Base-by-base conservation (phyloP, 2,113 vertebrate genomes). In the Anolis sagrei region DNA sequence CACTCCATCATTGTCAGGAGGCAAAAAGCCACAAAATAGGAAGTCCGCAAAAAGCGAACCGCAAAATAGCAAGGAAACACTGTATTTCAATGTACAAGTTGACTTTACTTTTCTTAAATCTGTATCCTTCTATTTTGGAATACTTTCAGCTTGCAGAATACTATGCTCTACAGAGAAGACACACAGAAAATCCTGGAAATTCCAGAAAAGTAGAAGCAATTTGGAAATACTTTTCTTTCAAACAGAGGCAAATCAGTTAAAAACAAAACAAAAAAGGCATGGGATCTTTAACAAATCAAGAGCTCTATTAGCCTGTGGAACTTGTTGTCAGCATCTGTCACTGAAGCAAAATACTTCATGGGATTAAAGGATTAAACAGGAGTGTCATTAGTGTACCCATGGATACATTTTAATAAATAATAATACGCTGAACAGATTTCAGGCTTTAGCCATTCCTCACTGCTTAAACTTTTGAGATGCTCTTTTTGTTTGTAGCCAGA, bases 361-460 rank as follows among this genome's bases (percentile, higher is more conserved):
- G 61, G 14, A 80, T 80, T 80, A 76, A 76, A 49, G 11, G 11
- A 64, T 83, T 83, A 83, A 49, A 74, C 34, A 74, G 29, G 29
- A n/a, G 58, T 64, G 75, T 25, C 48, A 36, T 76, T 83, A 83
- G 75, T 3, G 27, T 9, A 83, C 54, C 49, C 51, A 39, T 64
- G 61, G 21, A 36, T 27, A 36, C 6, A 32, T 54, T 51, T 77
- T 54, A 51, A 49, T 39, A 10, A 44, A 19, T 27, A 49, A 44
- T 27, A 69, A 49, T 29, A 75, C 44, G 39, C 54, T 61, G 16
- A 73, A 83, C 34, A 44, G 21, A 75, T 61, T 4, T 34, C 16
- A 62, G 10, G 44, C 39, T 83, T 62, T 36, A 83, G 72, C 18
- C 72, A 74, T 73, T n/a, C 81, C 58, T 54, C 25, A 83, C 49